Conservation (phyloP, 2,797 vertebrate genomes). For the Hippocampus kuda region DNA sequence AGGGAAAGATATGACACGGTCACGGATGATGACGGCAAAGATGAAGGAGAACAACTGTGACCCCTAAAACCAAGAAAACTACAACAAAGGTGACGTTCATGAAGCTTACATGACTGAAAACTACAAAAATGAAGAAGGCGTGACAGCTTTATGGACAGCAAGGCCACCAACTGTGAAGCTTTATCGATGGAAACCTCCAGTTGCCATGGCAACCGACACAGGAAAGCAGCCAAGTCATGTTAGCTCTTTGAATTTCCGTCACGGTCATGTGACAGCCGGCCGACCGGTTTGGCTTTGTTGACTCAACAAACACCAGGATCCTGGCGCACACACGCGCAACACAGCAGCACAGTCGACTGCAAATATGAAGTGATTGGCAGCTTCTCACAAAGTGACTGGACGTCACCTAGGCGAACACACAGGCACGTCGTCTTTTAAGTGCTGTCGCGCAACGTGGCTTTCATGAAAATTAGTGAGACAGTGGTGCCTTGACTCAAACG, state of each 20-base stretch:
- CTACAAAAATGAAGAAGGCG: too few species aligned
- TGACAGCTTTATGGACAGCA: too few species aligned
- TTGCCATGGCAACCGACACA: neutral
- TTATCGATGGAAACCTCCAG: neutral
- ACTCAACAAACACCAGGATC: neutral
- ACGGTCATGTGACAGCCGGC: neutral
- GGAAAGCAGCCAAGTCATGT: neutral
- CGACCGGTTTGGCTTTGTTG: neutral
- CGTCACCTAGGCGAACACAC: neutral
- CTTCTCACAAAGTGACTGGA: neutral
- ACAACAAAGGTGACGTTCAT: neutral
- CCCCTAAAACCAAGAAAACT: neutral
- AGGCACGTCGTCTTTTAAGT: neutral
- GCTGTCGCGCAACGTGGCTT: neutral
- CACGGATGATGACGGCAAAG: neutral
- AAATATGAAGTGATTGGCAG: neutral
- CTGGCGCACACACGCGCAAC: neutral
- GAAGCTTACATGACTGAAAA: too few species aligned
- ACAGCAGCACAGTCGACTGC: neutral
- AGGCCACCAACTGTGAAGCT: neutral
- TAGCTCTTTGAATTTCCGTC: neutral
- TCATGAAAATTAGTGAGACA: too few species aligned
- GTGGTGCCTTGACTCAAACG: too few species aligned
- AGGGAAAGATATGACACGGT: too few species aligned
- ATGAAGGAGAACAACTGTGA: neutral